Percentiles rank a stretch among this genome's conserved stretches.
Evolutionary conservation across 2,888 invertebrate species (phyloP).

Genomic region (Coremacera marginata): DNA sequence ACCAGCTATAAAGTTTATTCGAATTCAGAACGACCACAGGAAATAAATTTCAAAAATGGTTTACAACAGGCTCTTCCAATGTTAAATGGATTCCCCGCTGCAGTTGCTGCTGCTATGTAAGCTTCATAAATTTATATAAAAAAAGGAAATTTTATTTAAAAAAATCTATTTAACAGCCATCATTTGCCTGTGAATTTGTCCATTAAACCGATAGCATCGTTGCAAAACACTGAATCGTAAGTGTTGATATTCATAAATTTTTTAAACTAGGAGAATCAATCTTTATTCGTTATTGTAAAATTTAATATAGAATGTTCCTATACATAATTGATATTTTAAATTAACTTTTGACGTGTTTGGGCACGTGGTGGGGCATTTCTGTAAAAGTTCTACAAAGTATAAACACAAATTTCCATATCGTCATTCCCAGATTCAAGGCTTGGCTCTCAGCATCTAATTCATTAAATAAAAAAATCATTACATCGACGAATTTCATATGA

Average conservation of each 20-base stretch:
- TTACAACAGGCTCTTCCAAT: conserved; percentile 20
- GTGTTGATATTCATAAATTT: conserved; percentile 32
- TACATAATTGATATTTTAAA: too few species aligned
- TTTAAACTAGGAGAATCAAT: too few species aligned
- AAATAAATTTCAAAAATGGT: conserved; percentile 24
- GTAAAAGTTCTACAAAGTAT: too few species aligned
- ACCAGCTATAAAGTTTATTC: conserved; percentile 39
- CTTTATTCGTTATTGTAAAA: too few species aligned
- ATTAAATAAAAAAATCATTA: too few species aligned
- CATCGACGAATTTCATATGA: too few species aligned
- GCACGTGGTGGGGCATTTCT: too few species aligned
- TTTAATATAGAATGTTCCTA: too few species aligned
- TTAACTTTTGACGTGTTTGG: too few species aligned
- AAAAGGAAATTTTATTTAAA: background rate
- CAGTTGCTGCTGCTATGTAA: conserved; percentile 52
- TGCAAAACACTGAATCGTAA: conserved; percentile 61
- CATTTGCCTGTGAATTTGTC: conserved; percentile 65
- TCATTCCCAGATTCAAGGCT: too few species aligned
- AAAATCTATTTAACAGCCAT: conserved; percentile 50
- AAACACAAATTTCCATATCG: too few species aligned
- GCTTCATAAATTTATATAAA: conserved; percentile 30
- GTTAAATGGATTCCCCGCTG: conserved; percentile 46
- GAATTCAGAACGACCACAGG: background rate
- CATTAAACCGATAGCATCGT: conserved; percentile 59
- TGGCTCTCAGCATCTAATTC: too few species aligned